Conservation (phyloP, 2,113 vertebrate genomes). For the Hymenochirus boettgeri region DNA sequence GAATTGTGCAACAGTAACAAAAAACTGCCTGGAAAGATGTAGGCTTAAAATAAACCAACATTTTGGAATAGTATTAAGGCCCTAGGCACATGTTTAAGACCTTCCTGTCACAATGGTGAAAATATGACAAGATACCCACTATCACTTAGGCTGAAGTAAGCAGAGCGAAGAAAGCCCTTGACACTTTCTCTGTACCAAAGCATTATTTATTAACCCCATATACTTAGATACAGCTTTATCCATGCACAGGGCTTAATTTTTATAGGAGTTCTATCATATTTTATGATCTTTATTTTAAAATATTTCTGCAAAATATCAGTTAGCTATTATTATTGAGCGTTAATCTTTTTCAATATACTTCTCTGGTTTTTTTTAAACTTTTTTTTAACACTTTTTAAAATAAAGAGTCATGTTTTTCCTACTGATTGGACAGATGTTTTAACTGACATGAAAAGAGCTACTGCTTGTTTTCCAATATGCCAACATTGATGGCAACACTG, state of each 20-base stretch:
- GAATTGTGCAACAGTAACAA: constrained; percentile 28
- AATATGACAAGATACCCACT: constrained; percentile 28
- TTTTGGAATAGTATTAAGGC: constrained; percentile 31
- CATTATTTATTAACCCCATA: not conserved
- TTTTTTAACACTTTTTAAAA: too few relatives aligned
- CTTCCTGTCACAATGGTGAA: constrained; percentile 27
- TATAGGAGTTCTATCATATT: too few relatives aligned
- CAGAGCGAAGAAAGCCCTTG: not conserved
- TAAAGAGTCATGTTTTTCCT: constrained; percentile 17
- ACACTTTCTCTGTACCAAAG: not conserved
- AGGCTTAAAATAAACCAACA: constrained; percentile 37
- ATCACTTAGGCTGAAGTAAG: constrained; percentile 6
- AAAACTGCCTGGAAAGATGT: constrained; percentile 37
- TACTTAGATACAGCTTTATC: too few relatives aligned
- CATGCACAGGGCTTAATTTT: too few relatives aligned
- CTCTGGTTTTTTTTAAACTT: too few relatives aligned
- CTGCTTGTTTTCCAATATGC: constrained; percentile 8
- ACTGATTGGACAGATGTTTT: constrained; percentile 17
- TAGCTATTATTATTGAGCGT: too few relatives aligned
- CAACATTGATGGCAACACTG: constrained; percentile 4
- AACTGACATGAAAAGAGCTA: constrained; percentile 8
- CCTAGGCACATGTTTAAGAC: constrained; percentile 31
- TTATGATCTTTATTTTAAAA: too few relatives aligned
- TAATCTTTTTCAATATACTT: too few relatives aligned
- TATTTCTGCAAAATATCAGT: too few relatives aligned